A percentile compares a stretch with the other conserved stretches of the same genome.
These are phyloP conservation scores for Solenopsis fugax DNA, from an alignment of 1,140 invertebrate genomes.

Conservation along the genomic window DNA sequence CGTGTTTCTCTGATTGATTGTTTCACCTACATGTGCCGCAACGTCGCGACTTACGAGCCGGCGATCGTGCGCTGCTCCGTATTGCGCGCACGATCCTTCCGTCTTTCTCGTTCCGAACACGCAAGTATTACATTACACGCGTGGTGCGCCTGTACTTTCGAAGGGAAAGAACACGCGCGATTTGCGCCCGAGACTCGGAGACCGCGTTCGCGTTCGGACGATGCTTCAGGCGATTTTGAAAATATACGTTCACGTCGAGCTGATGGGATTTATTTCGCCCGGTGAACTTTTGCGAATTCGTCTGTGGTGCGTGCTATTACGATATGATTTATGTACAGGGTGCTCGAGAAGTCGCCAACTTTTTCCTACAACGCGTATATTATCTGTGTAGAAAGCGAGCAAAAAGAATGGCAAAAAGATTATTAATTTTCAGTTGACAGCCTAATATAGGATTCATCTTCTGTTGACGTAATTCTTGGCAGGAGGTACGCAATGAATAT, in stretches of 20 bases:
- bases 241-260: conserved; percentile 31
- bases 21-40: conserved; percentile 32
- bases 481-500: not conserved
- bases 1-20: conserved; percentile 59
- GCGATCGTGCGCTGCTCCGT: not conserved
- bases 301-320: not conserved
- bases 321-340: conserved; percentile 31
- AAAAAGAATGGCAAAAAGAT: not conserved
- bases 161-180: not conserved
- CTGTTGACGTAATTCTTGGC: not conserved
- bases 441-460: conserved; percentile 1
- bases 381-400: conserved; percentile 26
- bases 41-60: conserved; percentile 13
- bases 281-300: conserved; percentile 35
- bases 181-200: conserved; percentile 3
- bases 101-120: not conserved
- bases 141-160: conserved; percentile 4
- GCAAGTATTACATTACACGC: conserved; percentile 19
- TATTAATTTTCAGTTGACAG: conserved; percentile 24
- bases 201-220: not conserved
- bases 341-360: not conserved
- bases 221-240: conserved; percentile 36
- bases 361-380: not conserved
- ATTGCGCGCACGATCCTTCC: conserved; percentile 23
- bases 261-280: conserved; percentile 39